Base-by-base conservation (phyloP, 2,888 invertebrate genomes). In the Drosophila anceps region DNA sequence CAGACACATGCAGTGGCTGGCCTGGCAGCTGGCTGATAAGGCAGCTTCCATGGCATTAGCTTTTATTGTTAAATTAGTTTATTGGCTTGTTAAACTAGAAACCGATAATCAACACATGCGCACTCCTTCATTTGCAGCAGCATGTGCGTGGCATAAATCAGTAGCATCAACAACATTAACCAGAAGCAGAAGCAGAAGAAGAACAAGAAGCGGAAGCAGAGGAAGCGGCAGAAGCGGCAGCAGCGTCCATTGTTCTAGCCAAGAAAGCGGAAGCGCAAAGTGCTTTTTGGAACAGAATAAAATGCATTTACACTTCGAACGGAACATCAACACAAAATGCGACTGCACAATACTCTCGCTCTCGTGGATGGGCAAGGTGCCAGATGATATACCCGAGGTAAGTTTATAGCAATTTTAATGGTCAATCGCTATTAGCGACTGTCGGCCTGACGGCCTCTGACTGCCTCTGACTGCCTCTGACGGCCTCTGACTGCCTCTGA, bases 301-400 rank as follows among this genome's bases (percentile, higher is more conserved):
- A 93, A 98, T 98, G 98, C 98, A 98, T 96, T 95, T 98, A 92
- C 98, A 98, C 94, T 98, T 98, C 93, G 98, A 98, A 93, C 96
- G 97, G 92, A 98, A 97, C 93, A 95, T 96, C 88, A 98, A 97
- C 93, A 97, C 98, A 86, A 97, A 97, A 94, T 98, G 98, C 94
- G 98, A 98, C 94, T 98, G 98, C 94, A 96, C 97, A 88, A 97
- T 99, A 92, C 94, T 98, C 91, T 97, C 98, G 88, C 95, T 98
- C 92, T 98, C 98, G 90, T 99, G 98, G 98, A 99, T 98, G 98
- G 98, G 98, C 81, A 98, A 98, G 94, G 98, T 98, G 90, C 98
- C 98, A 81, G 98, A 98, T 93, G 97, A 98, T 92, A 94, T 98
- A 89, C 98, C 98, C 44, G 98, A 98, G 96, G 98, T 98, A 84